Base-by-base conservation (phyloP, 2,888 invertebrate genomes). In the Papilio demoleus region DNA sequence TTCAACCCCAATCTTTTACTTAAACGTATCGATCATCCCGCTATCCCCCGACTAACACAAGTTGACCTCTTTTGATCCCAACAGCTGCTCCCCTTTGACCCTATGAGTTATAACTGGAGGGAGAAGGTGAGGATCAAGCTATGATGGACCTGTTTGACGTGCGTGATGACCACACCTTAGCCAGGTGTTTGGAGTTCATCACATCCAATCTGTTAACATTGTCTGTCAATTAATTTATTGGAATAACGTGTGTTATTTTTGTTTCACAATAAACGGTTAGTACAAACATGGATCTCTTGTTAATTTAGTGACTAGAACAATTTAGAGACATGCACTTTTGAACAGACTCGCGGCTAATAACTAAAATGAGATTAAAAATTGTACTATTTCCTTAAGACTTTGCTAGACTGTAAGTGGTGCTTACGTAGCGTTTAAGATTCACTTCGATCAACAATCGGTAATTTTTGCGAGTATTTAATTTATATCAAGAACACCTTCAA, bases 161-260 rank as follows among this genome's bases (percentile, higher is more conserved):
- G 67, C 70, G 70, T 72, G 72, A 34, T 70, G 59, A 65, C 72
- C 72, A 60, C 72, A 72, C 72, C 72, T 69, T 67, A 50, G 62
- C 70, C 65, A 67, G 67, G 67, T 69, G 70, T 68, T 68, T 65
- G 42, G 47, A 65, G 69, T 67, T 72, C 72, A 70, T 72, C 69
- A 70, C 62, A 70, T 69, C 63, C 69, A 65, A 70, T 71, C 73
- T 61, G 65, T 67, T 68, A 71, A 73, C 72, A 71, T 70, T 27
- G 70, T 24, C 67, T 67, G 70, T 69, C 72, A 67, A 67, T 68
- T 72, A 70, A 69, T 65, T 31, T 69, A 24, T 38, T 67, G 34
- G 62, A 45, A 42, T 11, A 34, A 53, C 42, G 24, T 34, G 67
- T 31, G 50, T 50, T 68, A 40, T 27, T 53, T 63, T 64, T 64